Percentiles rank a stretch among this genome's conserved stretches.
phyloP scores from a whole-genome alignment of 2,888 invertebrate species.

The Hypsopygia costalis region DNA sequence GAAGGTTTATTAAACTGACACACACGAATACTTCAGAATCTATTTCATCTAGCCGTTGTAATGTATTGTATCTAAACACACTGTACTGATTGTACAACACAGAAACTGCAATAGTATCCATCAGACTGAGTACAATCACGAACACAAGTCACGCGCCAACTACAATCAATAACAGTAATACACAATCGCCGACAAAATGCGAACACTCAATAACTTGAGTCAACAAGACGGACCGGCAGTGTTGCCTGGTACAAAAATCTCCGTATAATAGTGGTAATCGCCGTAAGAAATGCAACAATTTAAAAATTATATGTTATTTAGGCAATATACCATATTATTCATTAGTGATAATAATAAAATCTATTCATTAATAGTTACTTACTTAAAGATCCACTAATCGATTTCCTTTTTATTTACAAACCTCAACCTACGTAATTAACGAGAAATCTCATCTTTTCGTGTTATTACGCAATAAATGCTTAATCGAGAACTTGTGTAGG shows the following conservation, averaged over 20 bases:
- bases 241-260: slow-evolving; percentile 40
- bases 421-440: too few relatives aligned
- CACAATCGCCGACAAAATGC: slow-evolving; percentile 70
- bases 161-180: slow-evolving; percentile 78
- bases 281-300: too few relatives aligned
- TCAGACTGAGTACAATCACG: slow-evolving; percentile 57
- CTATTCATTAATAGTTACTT: too few relatives aligned
- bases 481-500: background rate
- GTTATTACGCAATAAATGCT: background rate
- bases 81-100: slow-evolving; percentile 15
- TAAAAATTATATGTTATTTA: too few relatives aligned
- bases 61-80: background rate
- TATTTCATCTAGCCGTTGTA: slow-evolving; percentile 8
- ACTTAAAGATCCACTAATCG: too few relatives aligned
- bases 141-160: slow-evolving; percentile 73
- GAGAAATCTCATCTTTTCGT: too few relatives aligned
- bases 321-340: too few relatives aligned
- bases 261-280: background rate
- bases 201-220: slow-evolving; percentile 74
- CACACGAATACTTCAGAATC: too few relatives aligned
- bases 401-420: too few relatives aligned
- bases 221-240: slow-evolving; percentile 53
- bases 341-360: too few relatives aligned
- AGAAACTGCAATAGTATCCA: slow-evolving; percentile 49
- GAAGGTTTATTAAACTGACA: too few relatives aligned